Evolutionary conservation across 2,888 invertebrate genomes (phyloP), one percentile per base, ranked within the genome.

Genomic region (Oscheius onirici): DNA sequence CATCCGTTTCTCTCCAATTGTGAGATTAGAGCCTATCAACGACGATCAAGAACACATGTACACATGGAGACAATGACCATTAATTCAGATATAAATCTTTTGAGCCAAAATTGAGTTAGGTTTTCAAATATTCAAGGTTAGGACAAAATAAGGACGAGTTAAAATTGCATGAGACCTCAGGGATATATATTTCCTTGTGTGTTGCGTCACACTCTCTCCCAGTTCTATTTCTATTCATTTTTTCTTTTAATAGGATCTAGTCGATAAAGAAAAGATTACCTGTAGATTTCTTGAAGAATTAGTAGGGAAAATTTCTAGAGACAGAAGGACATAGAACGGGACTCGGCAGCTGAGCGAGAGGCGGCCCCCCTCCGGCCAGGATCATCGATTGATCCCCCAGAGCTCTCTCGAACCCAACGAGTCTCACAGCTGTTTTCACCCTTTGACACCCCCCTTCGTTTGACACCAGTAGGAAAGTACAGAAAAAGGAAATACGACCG

Each of bases 311-410:
- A 34, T 34, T 3, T 34, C 34, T 34, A 34, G 34, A 34, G 34
- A 34, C 34, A 34, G 34, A 34, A 34, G 34, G 34, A 34, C 34
- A 34, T 34, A 28, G 63, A 44, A 22, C 61, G 40, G 52, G 55
- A 41, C 44, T 34, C 44, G 63, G 63, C 63, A 63, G 63, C 63
- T 49, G 63, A 63, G 63, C 17, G 26, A 26, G 22, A 5, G 63
- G 61, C 26, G 58, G 41, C 34, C 34, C n/a, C n/a, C 34, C 34
- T 34, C 34, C 34, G 28, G 63, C 15, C 24, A n/a, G 63, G 63
- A 63, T 63, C 49, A 63, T 63, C 46, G 63, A 63, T 63, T 28
- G 46, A 46, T 49, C 49, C 63, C 28, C 63, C 63, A 46, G 28
- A 46, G 28, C 34, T 34, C 34, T 34, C 34, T 34, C 34, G 3